Evolutionary conservation across 2,888 invertebrate genomes (phyloP), one percentile per base, ranked within the genome.

Genomic region (Dascillus cervinus): DNA sequence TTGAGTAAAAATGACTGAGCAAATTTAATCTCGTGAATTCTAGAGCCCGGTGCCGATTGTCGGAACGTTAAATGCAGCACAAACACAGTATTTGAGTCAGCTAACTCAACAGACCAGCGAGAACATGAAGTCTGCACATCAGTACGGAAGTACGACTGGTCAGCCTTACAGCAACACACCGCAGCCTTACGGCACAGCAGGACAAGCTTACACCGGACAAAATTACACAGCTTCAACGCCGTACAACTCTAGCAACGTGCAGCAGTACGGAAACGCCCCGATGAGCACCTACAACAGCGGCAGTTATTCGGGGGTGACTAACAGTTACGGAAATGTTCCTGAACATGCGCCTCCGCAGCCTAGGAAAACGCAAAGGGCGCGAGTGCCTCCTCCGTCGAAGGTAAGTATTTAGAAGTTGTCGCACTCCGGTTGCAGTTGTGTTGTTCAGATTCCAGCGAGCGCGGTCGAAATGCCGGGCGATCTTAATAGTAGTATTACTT

Each of bases 401-500:
- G 82, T 82, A 63, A 52, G 33, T 36, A n/a, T n/a, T n/a, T n/a
- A n/a, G n/a, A n/a, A n/a, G n/a, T n/a, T 14, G 9, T 27, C 27
- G 8, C 4, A 17, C n/a, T 10, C n/a, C 2, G 30, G 13, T 33
- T 34, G 6, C 6, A 26, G 26, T 44, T 32, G 20, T 20, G 27
- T 20, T 25, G 14, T 65, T 4, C 64, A 91, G 83, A 96, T 96
- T 55, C 95, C 94, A 22, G 75, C 88, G 29, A 83, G 82, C 34
- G 94, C 95, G 11, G 95, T 96, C 20, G 95, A 95, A 68, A 95
- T 95, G 95, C 95, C 95, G 1, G 92, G 88, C 41, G 90, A 90
- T 53, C 72, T 82, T 34, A 81, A 79, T 55, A 77, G 77, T 37
- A 78, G 77, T 43, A 77, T 79, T 44, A 76, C 74, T 42, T 81